Evolutionary conservation across 1,140 invertebrate species (phyloP).

Genomic region (Cecropterus lyciades): DNA sequence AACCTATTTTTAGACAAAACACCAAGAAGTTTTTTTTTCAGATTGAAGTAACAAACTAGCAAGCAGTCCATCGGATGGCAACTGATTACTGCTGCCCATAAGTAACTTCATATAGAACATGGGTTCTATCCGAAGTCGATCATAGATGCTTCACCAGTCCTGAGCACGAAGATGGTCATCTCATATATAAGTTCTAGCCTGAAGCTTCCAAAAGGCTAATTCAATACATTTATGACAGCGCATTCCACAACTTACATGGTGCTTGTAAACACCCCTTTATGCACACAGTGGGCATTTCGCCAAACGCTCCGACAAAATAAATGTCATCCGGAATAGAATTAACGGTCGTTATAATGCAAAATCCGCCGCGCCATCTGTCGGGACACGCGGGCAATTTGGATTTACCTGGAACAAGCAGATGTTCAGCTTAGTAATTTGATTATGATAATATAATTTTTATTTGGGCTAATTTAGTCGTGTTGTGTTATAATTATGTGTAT

Average conservation of each 20-base stretch:
- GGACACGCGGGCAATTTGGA: slow-evolving; percentile 26
- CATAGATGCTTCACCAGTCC: too few species aligned
- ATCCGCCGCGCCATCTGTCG: slow-evolving; percentile 41
- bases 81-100: too few species aligned
- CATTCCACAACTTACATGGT: neutral
- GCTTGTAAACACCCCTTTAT: slow-evolving; percentile 29
- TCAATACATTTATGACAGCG: slow-evolving; percentile 21
- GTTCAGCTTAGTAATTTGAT: slow-evolving; percentile 7
- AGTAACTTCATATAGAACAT: too few species aligned
- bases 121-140: too few species aligned
- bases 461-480: neutral
- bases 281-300: slow-evolving; percentile 53
- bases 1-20: too few species aligned
- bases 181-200: too few species aligned
- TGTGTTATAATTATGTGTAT: too few species aligned
- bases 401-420: slow-evolving; percentile 46
- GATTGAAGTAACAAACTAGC: too few species aligned
- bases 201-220: slow-evolving; percentile 1
- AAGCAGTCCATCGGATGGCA: too few species aligned
- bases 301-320: slow-evolving; percentile 54
- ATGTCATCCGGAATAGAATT: slow-evolving; percentile 52
- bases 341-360: slow-evolving; percentile 42
- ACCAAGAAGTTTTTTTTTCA: too few species aligned
- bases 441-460: neutral
- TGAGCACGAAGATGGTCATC: too few species aligned